Percentiles rank a stretch among this genome's conserved stretches.
phyloP scores from a whole-genome alignment of 2,888 invertebrate species.

The Melinaea marsaeus region DNA sequence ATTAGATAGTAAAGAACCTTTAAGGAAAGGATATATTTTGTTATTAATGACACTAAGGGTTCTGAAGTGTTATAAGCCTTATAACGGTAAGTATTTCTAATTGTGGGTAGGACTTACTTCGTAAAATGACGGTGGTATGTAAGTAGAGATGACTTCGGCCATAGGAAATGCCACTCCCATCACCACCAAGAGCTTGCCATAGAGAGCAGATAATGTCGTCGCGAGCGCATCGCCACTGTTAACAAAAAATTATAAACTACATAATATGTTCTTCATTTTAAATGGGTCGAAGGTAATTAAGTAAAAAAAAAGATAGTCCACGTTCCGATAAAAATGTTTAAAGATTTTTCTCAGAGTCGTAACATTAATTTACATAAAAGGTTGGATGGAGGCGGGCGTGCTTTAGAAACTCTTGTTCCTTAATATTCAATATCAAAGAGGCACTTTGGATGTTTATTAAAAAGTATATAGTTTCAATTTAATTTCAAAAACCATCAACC shows the following conservation, averaged over 20 bases:
- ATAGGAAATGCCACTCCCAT: conserved; percentile 97
- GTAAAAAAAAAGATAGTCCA: conserved; percentile 14
- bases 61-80: too few species aligned
- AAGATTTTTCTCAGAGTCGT: conserved; percentile 16
- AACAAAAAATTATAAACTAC: too few species aligned
- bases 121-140: conserved; percentile 95
- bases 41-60: too few species aligned
- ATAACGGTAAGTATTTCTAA: too few species aligned
- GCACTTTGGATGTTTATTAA: conserved; percentile 9
- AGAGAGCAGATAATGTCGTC: conserved; percentile 93
- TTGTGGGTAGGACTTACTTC: conserved; percentile 78
- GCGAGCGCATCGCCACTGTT: conserved; percentile 89
- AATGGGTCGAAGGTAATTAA: background rate
- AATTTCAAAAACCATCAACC: too few species aligned
- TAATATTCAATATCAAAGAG: conserved; percentile 16
- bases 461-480: background rate
- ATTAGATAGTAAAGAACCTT: too few species aligned
- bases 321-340: conserved; percentile 13
- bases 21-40: too few species aligned
- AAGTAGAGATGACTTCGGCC: conserved; percentile 96
- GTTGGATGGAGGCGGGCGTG: conserved; percentile 15
- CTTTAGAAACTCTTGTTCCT: conserved; percentile 17
- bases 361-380: conserved; percentile 25
- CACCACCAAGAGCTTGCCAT: conserved; percentile 94
- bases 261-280: too few species aligned